A percentile compares a stretch with the other conserved stretches of the same genome.
Evolutionary conservation across 2,888 invertebrate genomes (phyloP).

Genomic region (Amblyjoppa proteus): DNA sequence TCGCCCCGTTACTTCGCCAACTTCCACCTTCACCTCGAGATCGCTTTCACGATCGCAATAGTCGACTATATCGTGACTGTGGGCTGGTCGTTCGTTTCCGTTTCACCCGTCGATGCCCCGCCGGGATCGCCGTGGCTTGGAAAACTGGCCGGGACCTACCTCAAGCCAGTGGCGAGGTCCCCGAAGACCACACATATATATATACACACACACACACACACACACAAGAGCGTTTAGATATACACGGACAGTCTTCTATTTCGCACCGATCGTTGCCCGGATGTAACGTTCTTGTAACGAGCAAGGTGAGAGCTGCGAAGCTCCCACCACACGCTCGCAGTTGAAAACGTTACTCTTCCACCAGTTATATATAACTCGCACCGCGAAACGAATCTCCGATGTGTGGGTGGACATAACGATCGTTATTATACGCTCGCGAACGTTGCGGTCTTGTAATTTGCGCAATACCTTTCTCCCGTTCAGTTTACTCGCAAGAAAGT

Average conservation of each 20-base stretch:
- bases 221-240: background rate
- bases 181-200: background rate
- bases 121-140: slow-evolving; percentile 18
- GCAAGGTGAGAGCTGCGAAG: slow-evolving; percentile 58
- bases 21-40: slow-evolving; percentile 52
- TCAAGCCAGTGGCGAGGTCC: slow-evolving; percentile 29
- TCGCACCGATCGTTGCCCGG: slow-evolving; percentile 54
- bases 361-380: slow-evolving; percentile 20
- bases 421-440: slow-evolving; percentile 54
- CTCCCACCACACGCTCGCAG: slow-evolving; percentile 34
- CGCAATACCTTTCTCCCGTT: slow-evolving; percentile 67
- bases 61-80: slow-evolving; percentile 45
- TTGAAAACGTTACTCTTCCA: slow-evolving; percentile 38
- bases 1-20: slow-evolving; percentile 23
- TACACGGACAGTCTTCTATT: slow-evolving; percentile 22
- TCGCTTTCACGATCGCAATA: slow-evolving; percentile 30
- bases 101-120: slow-evolving; percentile 61
- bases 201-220: background rate
- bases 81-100: slow-evolving; percentile 56
- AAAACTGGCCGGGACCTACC: slow-evolving; percentile 62
- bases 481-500: slow-evolving; percentile 61
- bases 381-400: slow-evolving; percentile 26
- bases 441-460: slow-evolving; percentile 62
- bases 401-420: slow-evolving; percentile 62
- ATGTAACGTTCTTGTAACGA: slow-evolving; percentile 67